These are phyloP conservation scores for Allygus modestus DNA, from an alignment of 2,888 invertebrate genomes.

Conservation along the genomic window DNA sequence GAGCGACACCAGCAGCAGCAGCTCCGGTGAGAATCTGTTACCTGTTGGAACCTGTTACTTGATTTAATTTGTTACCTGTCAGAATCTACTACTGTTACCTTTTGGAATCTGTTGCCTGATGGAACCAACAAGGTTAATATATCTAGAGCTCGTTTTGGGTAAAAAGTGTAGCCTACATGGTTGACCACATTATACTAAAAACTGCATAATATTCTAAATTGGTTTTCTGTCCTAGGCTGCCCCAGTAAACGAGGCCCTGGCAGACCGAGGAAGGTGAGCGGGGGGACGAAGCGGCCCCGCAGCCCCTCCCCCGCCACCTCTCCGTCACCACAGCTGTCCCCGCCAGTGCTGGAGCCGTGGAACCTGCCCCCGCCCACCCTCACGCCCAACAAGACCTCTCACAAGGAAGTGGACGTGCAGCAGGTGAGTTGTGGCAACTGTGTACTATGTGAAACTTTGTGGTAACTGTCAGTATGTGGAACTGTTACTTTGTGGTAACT, in stretches of 20 bases:
- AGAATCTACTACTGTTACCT: too few relatives aligned
- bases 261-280: constrained; percentile 74
- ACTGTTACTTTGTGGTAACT: too few relatives aligned
- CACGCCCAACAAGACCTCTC: constrained; percentile 67
- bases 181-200: too few relatives aligned
- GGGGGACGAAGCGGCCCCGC: constrained; percentile 52
- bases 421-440: constrained; percentile 41
- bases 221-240: neutral
- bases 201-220: too few relatives aligned
- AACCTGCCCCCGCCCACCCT: constrained; percentile 67
- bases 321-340: constrained; percentile 60
- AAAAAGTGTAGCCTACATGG: too few relatives aligned
- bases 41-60: too few relatives aligned
- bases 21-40: constrained; percentile 16
- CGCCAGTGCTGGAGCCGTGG: constrained; percentile 70
- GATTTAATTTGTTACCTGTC: too few relatives aligned
- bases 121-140: too few relatives aligned
- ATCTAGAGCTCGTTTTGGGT: too few relatives aligned
- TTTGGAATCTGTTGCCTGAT: too few relatives aligned
- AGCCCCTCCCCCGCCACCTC: constrained; percentile 53
- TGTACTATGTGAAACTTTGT: neutral
- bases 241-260: constrained; percentile 75
- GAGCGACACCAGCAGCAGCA: constrained; percentile 27
- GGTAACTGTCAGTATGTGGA: too few relatives aligned
- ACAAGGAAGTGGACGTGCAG: neutral